Percentiles rank a stretch among this genome's conserved stretches.
Conservation (phyloP, 2,888 invertebrate genomes). For the Synergus japonicus region DNA sequence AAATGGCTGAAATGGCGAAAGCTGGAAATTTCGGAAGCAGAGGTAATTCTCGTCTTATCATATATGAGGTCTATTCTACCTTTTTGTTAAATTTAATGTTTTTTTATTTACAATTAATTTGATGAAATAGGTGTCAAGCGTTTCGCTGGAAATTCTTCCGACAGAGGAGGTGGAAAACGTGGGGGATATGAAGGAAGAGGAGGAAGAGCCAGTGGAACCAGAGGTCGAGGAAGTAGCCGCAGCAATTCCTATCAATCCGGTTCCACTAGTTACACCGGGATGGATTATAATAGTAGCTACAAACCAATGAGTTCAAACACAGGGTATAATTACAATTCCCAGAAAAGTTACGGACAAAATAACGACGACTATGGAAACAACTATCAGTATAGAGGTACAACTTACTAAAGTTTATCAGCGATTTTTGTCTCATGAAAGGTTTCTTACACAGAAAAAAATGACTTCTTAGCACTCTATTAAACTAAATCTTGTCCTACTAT, state of each 20-base stretch:
- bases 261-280: constrained; percentile 44
- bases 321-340: constrained; percentile 48
- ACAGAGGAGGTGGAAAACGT: constrained; percentile 45
- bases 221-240: constrained; percentile 51
- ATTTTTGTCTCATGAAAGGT: neutral
- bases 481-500: constrained; percentile 26
- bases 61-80: neutral
- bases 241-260: constrained; percentile 45
- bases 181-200: constrained; percentile 42
- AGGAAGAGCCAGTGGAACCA: constrained; percentile 45
- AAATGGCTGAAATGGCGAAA: constrained; percentile 81
- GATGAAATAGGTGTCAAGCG: constrained; percentile 50
- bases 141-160: constrained; percentile 45
- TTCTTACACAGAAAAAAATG: constrained; percentile 8
- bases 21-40: constrained; percentile 63
- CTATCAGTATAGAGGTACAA: constrained; percentile 46
- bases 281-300: constrained; percentile 50
- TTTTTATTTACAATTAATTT: neutral
- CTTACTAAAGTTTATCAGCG: constrained; percentile 39
- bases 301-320: constrained; percentile 41
- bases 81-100: neutral
- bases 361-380: constrained; percentile 47
- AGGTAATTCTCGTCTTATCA: constrained; percentile 18
- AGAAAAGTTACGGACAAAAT: constrained; percentile 49
- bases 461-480: constrained; percentile 10